These are phyloP conservation scores for Sorex maritimensis DNA, from an alignment of 2,797 vertebrate genomes.

Conservation along the genomic window DNA sequence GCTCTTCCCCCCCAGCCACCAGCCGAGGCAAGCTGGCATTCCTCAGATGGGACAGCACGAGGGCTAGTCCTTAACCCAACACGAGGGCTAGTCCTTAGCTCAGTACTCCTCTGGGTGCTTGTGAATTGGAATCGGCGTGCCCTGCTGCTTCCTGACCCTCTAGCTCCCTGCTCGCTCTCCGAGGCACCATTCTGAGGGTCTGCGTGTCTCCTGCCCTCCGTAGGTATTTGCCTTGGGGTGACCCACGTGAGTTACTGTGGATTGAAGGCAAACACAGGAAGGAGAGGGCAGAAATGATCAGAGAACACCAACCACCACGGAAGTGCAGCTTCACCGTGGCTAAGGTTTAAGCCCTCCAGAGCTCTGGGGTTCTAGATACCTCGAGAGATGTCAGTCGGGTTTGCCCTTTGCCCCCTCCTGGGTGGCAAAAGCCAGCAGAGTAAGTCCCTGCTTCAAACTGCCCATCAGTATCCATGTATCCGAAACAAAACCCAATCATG, in stretches of 20 bases:
- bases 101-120: not conserved
- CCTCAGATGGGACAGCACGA: not conserved
- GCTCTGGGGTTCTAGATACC: not conserved
- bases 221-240: not conserved
- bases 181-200: not conserved
- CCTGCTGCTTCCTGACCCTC: not conserved
- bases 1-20: not conserved
- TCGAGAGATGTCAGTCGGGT: too few species aligned
- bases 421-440: not conserved
- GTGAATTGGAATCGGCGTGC: not conserved
- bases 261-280: not conserved
- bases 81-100: not conserved
- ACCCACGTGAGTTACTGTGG: not conserved
- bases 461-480: not conserved
- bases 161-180: not conserved
- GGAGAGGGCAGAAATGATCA: not conserved
- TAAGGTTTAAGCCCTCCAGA: not conserved
- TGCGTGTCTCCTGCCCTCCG: not conserved
- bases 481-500: not conserved
- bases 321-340: not conserved
- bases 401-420: not conserved
- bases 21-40: not conserved
- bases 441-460: not conserved
- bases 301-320: not conserved
- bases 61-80: not conserved